Base-by-base conservation (phyloP, 2,888 invertebrate genomes). In the Timema podura region DNA sequence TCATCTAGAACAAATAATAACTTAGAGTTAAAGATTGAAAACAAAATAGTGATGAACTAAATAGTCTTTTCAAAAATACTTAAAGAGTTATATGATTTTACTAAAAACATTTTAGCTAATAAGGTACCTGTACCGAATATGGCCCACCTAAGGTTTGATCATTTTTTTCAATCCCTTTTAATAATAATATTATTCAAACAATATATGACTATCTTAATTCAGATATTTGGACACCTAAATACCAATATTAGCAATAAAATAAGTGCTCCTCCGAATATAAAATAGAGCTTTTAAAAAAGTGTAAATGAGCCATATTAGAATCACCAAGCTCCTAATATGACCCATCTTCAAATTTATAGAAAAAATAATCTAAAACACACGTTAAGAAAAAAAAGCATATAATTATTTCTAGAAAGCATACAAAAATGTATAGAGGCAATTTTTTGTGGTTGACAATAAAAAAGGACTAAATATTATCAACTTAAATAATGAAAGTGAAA, bases 121-220 rank as follows among this genome's bases (percentile, higher is more conserved):
- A 61, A 61, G 61, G 1, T 61, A 61, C 44, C 61, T 61, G 61
- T 61, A 61, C 61, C 44, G 30, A 61, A 61, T 61, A 61, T 61
- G 61, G 30, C 61, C 6, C 61, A 61, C 61, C 5, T 61, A 61
- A 30, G 61, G 61, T 61, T 61, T 9, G 13, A 61, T 11, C 10
- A 16, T 61, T 8, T 11, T 6, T 30, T 11, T 44, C 30, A 3
- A 5, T 45, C 1, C 44, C 30, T 61, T 9, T 8, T 45, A 61
- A 13, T 61, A 61, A 44, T 61, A 61, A 16, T 11, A 30, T 16
- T 61, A 16, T 11, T 61, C 8, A 16, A 61, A 61, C 16, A 61
- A 61, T 45, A 59, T 45, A 61, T 61, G 61, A 13, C 30, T 61
- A 45, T 13, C 45, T 6, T 61, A 44, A 61, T 44, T 11, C 5